phyloP scores from a whole-genome alignment of 2,113 vertebrate species.

The Symphodus melops region DNA sequence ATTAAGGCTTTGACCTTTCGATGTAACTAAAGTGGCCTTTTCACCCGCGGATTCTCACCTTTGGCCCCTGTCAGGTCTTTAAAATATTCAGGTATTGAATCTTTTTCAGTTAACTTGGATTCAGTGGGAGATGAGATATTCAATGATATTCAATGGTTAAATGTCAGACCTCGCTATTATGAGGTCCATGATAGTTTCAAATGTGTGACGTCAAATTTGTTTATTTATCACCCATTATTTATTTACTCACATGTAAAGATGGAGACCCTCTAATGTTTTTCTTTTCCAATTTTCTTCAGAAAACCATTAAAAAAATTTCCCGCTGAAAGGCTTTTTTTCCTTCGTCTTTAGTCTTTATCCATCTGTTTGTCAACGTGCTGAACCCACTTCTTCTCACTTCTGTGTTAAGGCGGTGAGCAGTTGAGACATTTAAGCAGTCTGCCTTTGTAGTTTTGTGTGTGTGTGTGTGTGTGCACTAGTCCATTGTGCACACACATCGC shows the following conservation, averaged over 20 bases:
- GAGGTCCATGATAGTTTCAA: neutral
- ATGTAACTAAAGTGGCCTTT: constrained; percentile 80
- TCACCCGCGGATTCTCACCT: constrained; percentile 77
- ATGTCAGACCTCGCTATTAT: neutral
- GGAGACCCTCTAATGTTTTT: neutral
- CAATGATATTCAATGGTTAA: constrained; percentile 3
- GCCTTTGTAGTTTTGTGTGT: constrained; percentile 3
- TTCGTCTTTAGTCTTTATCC: constrained; percentile 33
- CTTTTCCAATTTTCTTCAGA: neutral
- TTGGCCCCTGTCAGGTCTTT: constrained; percentile 76
- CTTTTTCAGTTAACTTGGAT: constrained; percentile 40
- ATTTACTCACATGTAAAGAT: neutral
- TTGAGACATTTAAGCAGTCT: constrained; percentile 36
- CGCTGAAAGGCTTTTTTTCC: neutral
- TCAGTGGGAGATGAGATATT: constrained; percentile 6
- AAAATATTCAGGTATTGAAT: constrained; percentile 57
- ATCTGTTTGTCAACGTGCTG: constrained; percentile 35
- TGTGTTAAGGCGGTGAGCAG: constrained; percentile 30
- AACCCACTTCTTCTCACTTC: constrained; percentile 28
- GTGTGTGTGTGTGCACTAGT: constrained; percentile 11
- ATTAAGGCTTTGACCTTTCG: constrained; percentile 84
- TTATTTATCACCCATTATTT: neutral
- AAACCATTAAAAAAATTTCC: neutral
- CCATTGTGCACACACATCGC: constrained; percentile 6
- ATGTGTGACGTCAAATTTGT: neutral